Percentiles rank a stretch among this genome's conserved stretches.
Evolutionary conservation across 2,797 vertebrate genomes (phyloP).

Genomic region (Acipenser ruthenus): DNA sequence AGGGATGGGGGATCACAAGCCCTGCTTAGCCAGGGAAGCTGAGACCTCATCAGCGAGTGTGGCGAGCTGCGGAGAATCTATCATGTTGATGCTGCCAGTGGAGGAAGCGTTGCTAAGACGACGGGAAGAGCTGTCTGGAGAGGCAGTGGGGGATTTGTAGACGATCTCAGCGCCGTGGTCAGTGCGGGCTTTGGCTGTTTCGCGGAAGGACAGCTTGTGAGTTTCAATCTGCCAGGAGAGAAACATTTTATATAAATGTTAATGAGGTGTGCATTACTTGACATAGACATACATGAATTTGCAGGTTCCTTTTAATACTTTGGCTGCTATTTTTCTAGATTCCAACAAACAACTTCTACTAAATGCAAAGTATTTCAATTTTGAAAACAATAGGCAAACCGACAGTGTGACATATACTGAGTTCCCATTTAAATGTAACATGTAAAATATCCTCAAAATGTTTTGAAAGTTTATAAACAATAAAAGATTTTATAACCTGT

Average conservation of each 20-base stretch:
- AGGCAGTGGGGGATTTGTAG: constrained; percentile 68
- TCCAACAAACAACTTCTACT: too few relatives aligned
- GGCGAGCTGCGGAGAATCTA: constrained; percentile 90
- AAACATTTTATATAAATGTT: neutral
- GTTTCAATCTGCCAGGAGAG: constrained; percentile 74
- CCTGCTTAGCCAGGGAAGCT: constrained; percentile 92
- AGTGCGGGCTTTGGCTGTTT: constrained; percentile 91
- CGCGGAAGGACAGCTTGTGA: constrained; percentile 92
- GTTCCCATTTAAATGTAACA: too few relatives aligned
- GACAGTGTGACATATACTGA: too few relatives aligned
- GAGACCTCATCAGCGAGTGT: constrained; percentile 93
- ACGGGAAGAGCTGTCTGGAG: constrained; percentile 80
- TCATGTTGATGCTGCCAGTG: constrained; percentile 91
- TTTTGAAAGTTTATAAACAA: too few relatives aligned
- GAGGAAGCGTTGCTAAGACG: constrained; percentile 95
- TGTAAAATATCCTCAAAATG: too few relatives aligned
- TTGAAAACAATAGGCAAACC: too few relatives aligned
- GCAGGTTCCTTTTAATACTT: too few relatives aligned
- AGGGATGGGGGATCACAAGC: constrained; percentile 74
- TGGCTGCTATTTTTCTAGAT: too few relatives aligned
- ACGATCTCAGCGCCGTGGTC: constrained; percentile 98
- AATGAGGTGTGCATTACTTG: constrained; percentile 3
- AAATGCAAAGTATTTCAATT: too few relatives aligned
- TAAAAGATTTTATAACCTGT: too few relatives aligned
- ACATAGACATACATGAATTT: too few relatives aligned